Evolutionary conservation across 2,113 vertebrate genomes (phyloP), one percentile per base, ranked within the genome.

Genomic region (Notarius quadriscutis): DNA sequence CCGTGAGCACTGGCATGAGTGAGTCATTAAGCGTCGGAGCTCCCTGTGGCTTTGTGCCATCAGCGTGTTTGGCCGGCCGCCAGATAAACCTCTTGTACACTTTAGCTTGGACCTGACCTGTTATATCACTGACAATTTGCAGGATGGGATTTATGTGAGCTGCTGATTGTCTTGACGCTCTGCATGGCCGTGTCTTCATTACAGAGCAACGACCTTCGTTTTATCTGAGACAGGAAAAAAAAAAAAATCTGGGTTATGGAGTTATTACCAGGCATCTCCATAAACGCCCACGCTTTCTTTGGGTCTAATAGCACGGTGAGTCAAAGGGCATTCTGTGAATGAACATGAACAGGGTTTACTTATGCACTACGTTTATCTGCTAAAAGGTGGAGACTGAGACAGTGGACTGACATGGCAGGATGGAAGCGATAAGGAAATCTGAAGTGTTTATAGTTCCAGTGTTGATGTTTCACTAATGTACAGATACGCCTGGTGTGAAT

Each of bases 111-210:
- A 86, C 62, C 72, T 88, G 84, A 89, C 67, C 89, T 72, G 60
- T 90, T 88, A 89, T 86, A 83, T 87, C 86, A 81, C 82, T 55
- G 80, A n/a, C 60, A 30, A 77, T 88, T 89, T 84, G 86, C 78
- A 63, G 41, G 41, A 89, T 41, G 67, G 34, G 79, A 77, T 51
- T 87, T 86, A 84, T 71, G 87, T 79, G 85, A 50, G 77, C 55
- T 63, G 20, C 22, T 78, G 50, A 86, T 85, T 83, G 65, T 27
- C 57, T 83, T 15, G 80, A 53, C 65, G 25, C 63, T 53, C 53
- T 82, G 50, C 48, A 34, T 79, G 83, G 81, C 60, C 65, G 62
- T 48, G 80, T 65, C 48, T 82, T 83, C 78, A 89, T 86, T 81
- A 82, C 65, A 27, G 77, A 57, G 72, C 48, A 15, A 62, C 69